phyloP scores from a whole-genome alignment of 2,113 vertebrate genomes.

The Petromus typicus region DNA sequence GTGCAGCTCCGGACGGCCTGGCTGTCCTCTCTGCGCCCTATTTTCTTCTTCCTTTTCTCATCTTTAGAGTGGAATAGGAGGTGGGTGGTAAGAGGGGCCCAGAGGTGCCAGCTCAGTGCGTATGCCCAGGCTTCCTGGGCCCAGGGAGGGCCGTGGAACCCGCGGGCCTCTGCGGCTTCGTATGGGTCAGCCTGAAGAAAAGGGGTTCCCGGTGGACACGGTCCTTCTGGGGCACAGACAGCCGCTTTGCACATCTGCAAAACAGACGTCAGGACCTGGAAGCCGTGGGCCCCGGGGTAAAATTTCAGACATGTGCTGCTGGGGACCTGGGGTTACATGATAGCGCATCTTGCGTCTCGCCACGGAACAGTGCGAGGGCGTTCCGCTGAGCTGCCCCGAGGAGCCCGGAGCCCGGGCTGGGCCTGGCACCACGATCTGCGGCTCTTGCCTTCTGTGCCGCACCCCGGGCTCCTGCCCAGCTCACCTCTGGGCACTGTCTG shows the following conservation, averaged over 20 bases:
- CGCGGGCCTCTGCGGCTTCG: not conserved
- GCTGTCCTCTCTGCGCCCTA: not conserved
- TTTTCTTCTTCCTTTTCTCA: not conserved
- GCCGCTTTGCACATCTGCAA: not conserved
- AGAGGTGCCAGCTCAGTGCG: not conserved
- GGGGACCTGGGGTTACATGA: not conserved
- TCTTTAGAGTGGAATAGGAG: not conserved
- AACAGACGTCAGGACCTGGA: not conserved
- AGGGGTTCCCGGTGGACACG: not conserved
- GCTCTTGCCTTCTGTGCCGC: no score
- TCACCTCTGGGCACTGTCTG: not conserved
- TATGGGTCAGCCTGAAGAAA: conserved; percentile 15
- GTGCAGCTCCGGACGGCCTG: not conserved
- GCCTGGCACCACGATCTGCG: no score
- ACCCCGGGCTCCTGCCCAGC: not conserved
- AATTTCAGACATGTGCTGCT: conserved; percentile 11
- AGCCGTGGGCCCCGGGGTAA: not conserved
- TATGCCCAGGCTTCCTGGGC: not conserved
- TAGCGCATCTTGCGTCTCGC: not conserved
- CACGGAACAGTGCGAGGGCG: not conserved
- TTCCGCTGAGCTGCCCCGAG: not conserved
- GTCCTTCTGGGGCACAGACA: not conserved
- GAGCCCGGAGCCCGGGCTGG: not conserved
- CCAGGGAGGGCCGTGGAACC: not conserved
- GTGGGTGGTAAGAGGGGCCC: not conserved